These are phyloP conservation scores for Thaumetopoea pityocampa DNA, from an alignment of 1,140 invertebrate genomes.

Conservation along the genomic window DNA sequence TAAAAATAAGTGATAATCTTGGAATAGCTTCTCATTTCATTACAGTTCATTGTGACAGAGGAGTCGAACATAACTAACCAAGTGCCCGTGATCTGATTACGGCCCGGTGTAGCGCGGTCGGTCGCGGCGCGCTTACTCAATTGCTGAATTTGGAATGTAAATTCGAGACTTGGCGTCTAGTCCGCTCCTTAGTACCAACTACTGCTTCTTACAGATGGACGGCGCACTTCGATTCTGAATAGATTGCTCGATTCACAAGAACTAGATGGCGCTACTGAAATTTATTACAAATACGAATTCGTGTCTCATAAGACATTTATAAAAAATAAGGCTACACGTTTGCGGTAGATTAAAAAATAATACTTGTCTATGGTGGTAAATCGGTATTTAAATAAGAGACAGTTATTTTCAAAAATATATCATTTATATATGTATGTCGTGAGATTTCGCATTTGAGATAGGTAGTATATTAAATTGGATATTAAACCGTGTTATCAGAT, in stretches of 20 bases:
- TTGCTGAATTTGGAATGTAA: conserved; percentile 52
- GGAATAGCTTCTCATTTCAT: neutral
- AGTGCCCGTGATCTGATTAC: conserved; percentile 11
- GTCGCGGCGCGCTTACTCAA: conserved; percentile 18
- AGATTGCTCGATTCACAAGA: conserved; percentile 2
- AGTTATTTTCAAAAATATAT: too few species aligned
- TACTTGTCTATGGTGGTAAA: too few species aligned
- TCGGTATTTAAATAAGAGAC: too few species aligned
- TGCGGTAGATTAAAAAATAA: too few species aligned
- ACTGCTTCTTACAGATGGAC: conserved; percentile 7
- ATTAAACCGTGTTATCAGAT: too few species aligned
- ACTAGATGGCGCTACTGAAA: neutral
- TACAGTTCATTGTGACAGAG: neutral
- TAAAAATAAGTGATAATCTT: too few species aligned
- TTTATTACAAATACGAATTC: too few species aligned
- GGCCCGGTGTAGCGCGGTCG: conserved; percentile 21
- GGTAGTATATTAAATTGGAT: too few species aligned
- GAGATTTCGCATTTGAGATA: too few species aligned
- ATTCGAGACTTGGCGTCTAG: conserved; percentile 40
- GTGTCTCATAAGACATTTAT: too few species aligned
- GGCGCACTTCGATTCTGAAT: conserved; percentile 6
- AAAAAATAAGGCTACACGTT: too few species aligned
- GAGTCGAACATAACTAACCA: neutral
- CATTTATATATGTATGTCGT: too few species aligned
- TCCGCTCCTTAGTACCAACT: conserved; percentile 10